Percentiles rank a stretch among this genome's conserved stretches.
Conservation (phyloP, 2,888 invertebrate genomes). For the Platycheirus rosarum region DNA sequence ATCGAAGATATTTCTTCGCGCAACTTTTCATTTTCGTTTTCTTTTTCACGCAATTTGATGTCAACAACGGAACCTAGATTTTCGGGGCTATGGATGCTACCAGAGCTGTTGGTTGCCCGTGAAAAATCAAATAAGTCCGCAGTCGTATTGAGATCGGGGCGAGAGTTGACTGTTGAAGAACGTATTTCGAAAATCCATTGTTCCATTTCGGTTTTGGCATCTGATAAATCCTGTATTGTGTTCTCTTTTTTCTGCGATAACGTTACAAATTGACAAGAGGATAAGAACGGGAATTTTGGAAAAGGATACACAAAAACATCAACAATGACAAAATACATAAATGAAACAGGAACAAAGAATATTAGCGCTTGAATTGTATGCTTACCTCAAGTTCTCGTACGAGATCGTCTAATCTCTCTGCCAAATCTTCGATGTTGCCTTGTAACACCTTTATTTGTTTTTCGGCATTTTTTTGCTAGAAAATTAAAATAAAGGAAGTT, state of each 20-base stretch:
- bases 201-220: slow-evolving; percentile 78
- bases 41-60: slow-evolving; percentile 80
- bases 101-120: slow-evolving; percentile 75
- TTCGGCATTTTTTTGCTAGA: slow-evolving; percentile 76
- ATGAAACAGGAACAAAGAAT: slow-evolving; percentile 10
- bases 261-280: slow-evolving; percentile 28
- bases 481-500: not conserved
- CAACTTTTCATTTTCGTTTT: slow-evolving; percentile 78
- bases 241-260: slow-evolving; percentile 75
- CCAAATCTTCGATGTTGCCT: slow-evolving; percentile 77
- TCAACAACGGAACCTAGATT: slow-evolving; percentile 81
- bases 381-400: slow-evolving; percentile 75
- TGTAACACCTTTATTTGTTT: slow-evolving; percentile 76
- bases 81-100: slow-evolving; percentile 79
- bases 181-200: slow-evolving; percentile 79
- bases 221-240: slow-evolving; percentile 76
- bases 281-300: slow-evolving; percentile 32
- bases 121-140: slow-evolving; percentile 78
- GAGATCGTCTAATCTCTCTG: slow-evolving; percentile 76
- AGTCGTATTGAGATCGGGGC: slow-evolving; percentile 78
- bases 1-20: slow-evolving; percentile 75
- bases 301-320: slow-evolving; percentile 19
- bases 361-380: slow-evolving; percentile 41
- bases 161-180: slow-evolving; percentile 75
- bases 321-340: slow-evolving; percentile 35